Base-by-base conservation (phyloP, 2,113 vertebrate species). In the Edolisoma coerulescens region DNA sequence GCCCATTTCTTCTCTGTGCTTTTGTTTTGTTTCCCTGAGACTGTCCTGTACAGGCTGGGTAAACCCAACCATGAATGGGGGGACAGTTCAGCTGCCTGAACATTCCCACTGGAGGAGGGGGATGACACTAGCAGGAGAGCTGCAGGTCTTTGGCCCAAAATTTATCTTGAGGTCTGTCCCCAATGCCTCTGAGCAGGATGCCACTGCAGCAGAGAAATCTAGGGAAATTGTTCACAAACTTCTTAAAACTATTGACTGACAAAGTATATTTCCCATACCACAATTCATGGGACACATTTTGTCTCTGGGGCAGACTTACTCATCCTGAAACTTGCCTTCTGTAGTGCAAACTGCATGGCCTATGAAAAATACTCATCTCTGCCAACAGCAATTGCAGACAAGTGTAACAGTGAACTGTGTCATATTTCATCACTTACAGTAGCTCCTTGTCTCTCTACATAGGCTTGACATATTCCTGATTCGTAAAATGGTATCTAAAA, bases 401-500 rank as follows among this genome's bases (percentile, higher is more conserved):
- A 92, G 24, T 11, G 3, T 45, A 87, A 92, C 22, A 87, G 11
- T 12, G 30, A 92, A 84, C 45, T 79, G 30, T n/a, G 33, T 84
- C 45, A 30, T 32, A 44, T 92, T 82, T 73, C 39, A 95, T 69
- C 41, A 97, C 98, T 97, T 98, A 99, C 99, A 69, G 98, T 98
- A 89, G 98, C 98, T 95, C 87, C 45, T 16, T 96, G 96, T 87
- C 98, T 98, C 92, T 98, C 97, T 76, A 97, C n/a, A 56, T 97
- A 98, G 61, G 89, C 87, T 96, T 98, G 98, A 68, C 99, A 97
- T 96, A 98, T 92, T 79, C 99, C 98, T 74, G 82, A 97, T 91
- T 98, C 98, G 52, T 98, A 98, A 97, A 98, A 99, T 5, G 97
- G 28, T 93, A 98, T 96, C 99, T 99, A 87, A 52, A 96, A 67